Conservation (phyloP, 2,797 vertebrate genomes). For the Acomys russatus region DNA sequence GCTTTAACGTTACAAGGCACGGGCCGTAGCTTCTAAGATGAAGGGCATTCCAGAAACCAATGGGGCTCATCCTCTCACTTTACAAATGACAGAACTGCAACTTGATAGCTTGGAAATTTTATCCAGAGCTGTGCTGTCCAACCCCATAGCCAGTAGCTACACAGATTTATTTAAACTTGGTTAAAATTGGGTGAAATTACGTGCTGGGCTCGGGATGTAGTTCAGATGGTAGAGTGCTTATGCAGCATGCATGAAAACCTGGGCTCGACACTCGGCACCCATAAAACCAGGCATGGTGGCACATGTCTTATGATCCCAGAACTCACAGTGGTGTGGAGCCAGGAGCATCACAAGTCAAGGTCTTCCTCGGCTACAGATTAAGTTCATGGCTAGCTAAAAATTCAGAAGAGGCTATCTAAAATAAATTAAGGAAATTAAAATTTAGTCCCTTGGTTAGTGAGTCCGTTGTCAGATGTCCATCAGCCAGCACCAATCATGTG, state of each 20-base stretch:
- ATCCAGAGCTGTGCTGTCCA: neutral
- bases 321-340: neutral
- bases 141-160: neutral
- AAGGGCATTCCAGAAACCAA: conserved; percentile 35
- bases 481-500: neutral
- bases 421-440: neutral
- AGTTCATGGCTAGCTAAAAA: neutral
- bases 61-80: neutral
- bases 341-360: neutral
- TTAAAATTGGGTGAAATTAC: conserved; percentile 37
- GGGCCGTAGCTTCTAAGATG: neutral
- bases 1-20: conserved; percentile 36
- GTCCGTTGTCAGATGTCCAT: neutral
- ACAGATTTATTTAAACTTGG: conserved; percentile 46
- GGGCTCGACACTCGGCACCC: neutral
- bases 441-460: neutral
- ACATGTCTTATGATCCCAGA: neutral
- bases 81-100: conserved; percentile 21
- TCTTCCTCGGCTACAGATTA: neutral
- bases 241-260: neutral
- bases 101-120: neutral
- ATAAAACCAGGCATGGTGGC: neutral
- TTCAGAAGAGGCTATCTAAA: neutral
- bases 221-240: neutral
- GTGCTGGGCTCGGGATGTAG: neutral